Conservation (phyloP, 2,113 vertebrate genomes). For the Alexandromys fortis region DNA sequence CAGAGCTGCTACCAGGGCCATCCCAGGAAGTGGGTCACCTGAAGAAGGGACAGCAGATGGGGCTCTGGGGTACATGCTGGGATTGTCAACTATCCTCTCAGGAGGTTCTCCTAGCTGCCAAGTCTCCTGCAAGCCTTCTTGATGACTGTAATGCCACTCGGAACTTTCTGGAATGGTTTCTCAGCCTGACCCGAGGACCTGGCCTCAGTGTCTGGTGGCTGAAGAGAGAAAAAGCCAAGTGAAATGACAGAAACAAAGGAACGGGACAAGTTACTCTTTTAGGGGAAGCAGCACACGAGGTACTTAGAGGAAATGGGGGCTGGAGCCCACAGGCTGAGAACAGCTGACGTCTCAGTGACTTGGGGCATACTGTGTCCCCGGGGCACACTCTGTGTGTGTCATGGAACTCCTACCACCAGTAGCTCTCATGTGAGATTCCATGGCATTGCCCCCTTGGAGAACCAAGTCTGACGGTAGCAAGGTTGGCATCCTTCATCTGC, state of each 20-base stretch:
- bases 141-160: neutral
- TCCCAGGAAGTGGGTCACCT: neutral
- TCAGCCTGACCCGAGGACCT: fast-evolving
- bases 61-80: neutral
- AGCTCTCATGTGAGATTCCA: neutral
- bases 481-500: neutral
- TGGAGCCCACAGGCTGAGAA: neutral
- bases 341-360: neutral
- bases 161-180: neutral
- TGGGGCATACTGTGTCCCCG: too few species aligned
- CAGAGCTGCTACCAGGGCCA: neutral
- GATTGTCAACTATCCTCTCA: fast-evolving
- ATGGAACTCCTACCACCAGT: neutral
- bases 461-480: neutral
- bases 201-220: neutral
- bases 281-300: too few species aligned
- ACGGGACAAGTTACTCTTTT: neutral
- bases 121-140: neutral
- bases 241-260: neutral
- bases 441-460: neutral
- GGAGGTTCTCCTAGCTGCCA: neutral
- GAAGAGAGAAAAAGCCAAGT: too few species aligned
- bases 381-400: neutral
- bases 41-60: neutral
- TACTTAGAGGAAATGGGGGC: fast-evolving